These are phyloP conservation scores for Glyptemys insculpta DNA, from an alignment of 2,797 vertebrate genomes.

Conservation along the genomic window DNA sequence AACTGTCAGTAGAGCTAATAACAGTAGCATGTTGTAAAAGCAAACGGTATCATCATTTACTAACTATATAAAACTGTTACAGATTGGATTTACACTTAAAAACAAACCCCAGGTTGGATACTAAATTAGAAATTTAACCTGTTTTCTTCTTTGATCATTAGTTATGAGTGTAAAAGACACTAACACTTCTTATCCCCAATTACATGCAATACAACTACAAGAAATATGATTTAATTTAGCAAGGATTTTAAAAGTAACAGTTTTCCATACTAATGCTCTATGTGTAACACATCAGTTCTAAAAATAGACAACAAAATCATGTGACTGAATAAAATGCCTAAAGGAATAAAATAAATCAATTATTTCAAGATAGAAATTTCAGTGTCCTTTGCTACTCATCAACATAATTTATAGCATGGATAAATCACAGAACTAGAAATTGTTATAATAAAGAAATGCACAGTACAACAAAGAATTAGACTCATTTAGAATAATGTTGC, in stretches of 20 bases:
- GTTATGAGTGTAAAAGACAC: neutral
- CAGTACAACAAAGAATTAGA: constrained; percentile 21
- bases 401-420: neutral
- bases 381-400: constrained; percentile 2
- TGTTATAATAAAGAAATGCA: constrained; percentile 10
- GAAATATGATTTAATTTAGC: neutral
- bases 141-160: neutral
- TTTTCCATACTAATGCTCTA: too few species aligned
- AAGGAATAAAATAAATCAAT: constrained; percentile 15
- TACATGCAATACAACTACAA: neutral
- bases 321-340: neutral
- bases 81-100: neutral
- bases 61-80: neutral
- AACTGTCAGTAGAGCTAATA: neutral
- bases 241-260: constrained; percentile 18
- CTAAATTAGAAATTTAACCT: neutral
- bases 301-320: constrained; percentile 3
- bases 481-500: constrained; percentile 25
- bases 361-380: constrained; percentile 12
- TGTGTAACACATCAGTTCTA: neutral
- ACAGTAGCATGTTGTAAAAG: neutral
- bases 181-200: neutral
- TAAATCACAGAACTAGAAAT: constrained; percentile 31
- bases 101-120: neutral
- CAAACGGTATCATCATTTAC: neutral